phyloP scores from a whole-genome alignment of 1,140 invertebrate species.

The Ridgeia piscesae region DNA sequence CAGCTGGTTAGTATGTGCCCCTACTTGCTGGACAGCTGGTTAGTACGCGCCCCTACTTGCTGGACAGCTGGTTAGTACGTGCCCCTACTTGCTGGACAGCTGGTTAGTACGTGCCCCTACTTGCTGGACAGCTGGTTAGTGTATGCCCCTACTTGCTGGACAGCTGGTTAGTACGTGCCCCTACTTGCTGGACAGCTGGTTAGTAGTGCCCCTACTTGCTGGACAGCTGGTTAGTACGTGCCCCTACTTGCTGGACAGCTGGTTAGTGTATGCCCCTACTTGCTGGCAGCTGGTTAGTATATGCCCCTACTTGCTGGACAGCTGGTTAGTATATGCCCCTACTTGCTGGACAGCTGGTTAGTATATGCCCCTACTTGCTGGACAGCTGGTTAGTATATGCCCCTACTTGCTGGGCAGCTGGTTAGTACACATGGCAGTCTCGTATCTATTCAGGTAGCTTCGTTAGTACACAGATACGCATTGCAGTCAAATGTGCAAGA shows the following conservation, averaged over 20 bases:
- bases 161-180: conserved; percentile 94
- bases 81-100: conserved; percentile 89
- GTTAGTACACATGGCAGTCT: no score
- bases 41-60: conserved; percentile 98
- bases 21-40: conserved; percentile 83
- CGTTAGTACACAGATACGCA: no score
- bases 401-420: conserved; percentile 84
- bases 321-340: conserved; percentile 96
- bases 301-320: conserved; percentile 96
- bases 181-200: conserved; percentile 83
- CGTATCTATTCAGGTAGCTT: no score
- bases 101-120: conserved; percentile 96
- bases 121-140: conserved; percentile 88
- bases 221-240: conserved; percentile 93
- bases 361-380: conserved; percentile 97
- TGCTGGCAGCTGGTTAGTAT: conserved; percentile 88
- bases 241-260: conserved; percentile 87
- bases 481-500: background rate
- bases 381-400: conserved; percentile 93
- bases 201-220: conserved; percentile 96
- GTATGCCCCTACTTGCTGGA: conserved; percentile 97
- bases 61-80: conserved; percentile 89
- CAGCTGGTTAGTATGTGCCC: conserved; percentile 94
- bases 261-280: conserved; percentile 98
- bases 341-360: conserved; percentile 83